Evolutionary conservation across 2,888 invertebrate species (phyloP), one percentile per base, ranked within the genome.

Genomic region (Drosophila nr. fundita): DNA sequence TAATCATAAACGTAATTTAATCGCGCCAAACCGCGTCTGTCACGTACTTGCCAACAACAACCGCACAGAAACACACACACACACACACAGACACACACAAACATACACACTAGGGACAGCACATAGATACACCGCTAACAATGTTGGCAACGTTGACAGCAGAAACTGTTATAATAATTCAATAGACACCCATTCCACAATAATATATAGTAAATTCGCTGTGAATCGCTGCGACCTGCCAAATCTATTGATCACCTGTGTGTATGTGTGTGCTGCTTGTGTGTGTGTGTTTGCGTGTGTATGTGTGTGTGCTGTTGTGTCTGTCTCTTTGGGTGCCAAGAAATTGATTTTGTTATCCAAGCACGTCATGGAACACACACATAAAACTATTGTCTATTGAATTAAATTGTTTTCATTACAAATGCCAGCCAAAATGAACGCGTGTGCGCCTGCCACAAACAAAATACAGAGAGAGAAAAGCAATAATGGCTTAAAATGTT

Each of bases 1-100:
- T 88, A 87, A 87, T 90, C 90, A 88, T 88, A 87, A 90, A 86
- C 89, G 90, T 88, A 87, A 90, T 87, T 87, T 87, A 87, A 87
- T 88, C 89, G 89, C 83, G 84, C 80, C 90, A 90, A 90, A 87
- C 82, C 87, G 87, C 86, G 90, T 90, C 83, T 88, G 87, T 88
- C 87, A 87, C 90, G 87, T 87, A 88, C 82, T 82, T 79, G 83
- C 80, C 87, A 86, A 78, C 89, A 87, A 87, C 83, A 83, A 68
- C 54, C 67, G 42, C 42, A 72, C 42, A 40, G n/a, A 18, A 13
- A 36, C 34, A 18, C n/a, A n/a, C 40, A 40, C 10, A 53, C 18
- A 52, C 13, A 32, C 24, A 21, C 8, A 48, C 57, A 71, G n/a
- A n/a, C n/a, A n/a, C 30, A 49, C 50, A 67, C 27, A 36, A 24